Evolutionary conservation across 2,113 vertebrate species (phyloP).

Genomic region (Gnathonemus echidnorhynchus): DNA sequence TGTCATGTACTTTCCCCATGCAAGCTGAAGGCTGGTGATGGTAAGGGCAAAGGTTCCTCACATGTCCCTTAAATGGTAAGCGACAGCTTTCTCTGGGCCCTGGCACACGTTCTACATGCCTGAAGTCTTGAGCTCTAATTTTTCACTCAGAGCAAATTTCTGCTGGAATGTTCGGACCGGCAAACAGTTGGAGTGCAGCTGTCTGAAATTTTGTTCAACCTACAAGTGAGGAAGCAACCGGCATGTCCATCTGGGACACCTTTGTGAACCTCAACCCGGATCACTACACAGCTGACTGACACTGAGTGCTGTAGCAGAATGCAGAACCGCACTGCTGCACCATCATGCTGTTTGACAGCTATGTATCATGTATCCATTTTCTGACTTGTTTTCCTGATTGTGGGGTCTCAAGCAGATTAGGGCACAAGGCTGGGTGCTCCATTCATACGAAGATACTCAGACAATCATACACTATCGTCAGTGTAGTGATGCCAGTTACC

Average conservation of each 20-base stretch:
- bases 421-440: background rate
- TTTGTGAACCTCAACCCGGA: slow-evolving; percentile 36
- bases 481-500: background rate
- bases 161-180: slow-evolving; percentile 37
- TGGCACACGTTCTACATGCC: background rate
- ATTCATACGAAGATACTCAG: background rate
- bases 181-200: slow-evolving; percentile 45
- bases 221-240: slow-evolving; percentile 34
- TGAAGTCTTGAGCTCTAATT: slow-evolving; percentile 26
- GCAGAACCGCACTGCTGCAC: background rate
- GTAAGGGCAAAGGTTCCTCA: background rate
- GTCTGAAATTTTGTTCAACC: slow-evolving; percentile 42
- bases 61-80: background rate
- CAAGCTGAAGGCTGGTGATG: background rate
- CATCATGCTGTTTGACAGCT: background rate
- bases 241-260: slow-evolving; percentile 26
- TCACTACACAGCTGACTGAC: slow-evolving; percentile 23
- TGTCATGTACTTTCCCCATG: background rate
- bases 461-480: background rate
- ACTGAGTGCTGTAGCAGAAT: background rate
- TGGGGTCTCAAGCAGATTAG: background rate
- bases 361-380: background rate
- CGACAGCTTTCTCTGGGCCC: slow-evolving; percentile 29
- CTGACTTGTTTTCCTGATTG: background rate
- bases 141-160: slow-evolving; percentile 35